Evolutionary conservation across 35 echinoderm and acorn worm genomes (phyloP), one percentile per base, ranked within the genome.

Genomic region (Ptychodera flava): DNA sequence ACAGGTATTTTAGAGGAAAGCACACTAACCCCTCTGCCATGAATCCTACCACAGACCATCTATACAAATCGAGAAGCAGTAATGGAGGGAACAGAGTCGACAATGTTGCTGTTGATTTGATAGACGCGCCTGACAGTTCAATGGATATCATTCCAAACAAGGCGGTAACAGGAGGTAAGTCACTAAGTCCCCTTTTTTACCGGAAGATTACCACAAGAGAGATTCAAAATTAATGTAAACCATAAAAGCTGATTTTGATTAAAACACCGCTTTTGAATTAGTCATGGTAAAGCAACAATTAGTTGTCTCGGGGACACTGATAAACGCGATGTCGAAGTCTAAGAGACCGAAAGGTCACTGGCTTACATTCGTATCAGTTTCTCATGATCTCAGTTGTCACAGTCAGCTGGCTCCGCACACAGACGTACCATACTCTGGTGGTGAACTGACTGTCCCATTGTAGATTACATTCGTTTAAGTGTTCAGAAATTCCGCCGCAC

Each of bases 41-140:
- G 79, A 52, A 53, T 16, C 78, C 78, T 32, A 64, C 30, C 36
- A 79, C 37, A 31, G 79, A 45, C 16, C 31, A 80, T 33, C 22
- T 64, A 64, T 64, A 64, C 22, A 6, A 64, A 22, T 6, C 45
- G 22, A 53, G 35, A n/a, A 32, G 35, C 16, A 33, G 36, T 82
- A 45, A 89, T 81, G 28, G 34, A 16, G 34, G 28, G 38, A 37
- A 85, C 37, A 36, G 15, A 30, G 84, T 86, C 29, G 37, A 16
- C 1, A 27, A 86, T 16, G 79, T 80, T 33, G 79, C 82, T 36
- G 34, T 91, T 22, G 85, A 91, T 76, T 12, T 64, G 45, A 91
- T 91, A 81, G 89, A 91, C 30, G 89, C 89, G 0, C 79, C 85
- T 36, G 89, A 91, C 84, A 91, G 36, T 16, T 91, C 89, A 28